Evolutionary conservation across 2,888 invertebrate genomes (phyloP).

Genomic region (Branchellion lobata): DNA sequence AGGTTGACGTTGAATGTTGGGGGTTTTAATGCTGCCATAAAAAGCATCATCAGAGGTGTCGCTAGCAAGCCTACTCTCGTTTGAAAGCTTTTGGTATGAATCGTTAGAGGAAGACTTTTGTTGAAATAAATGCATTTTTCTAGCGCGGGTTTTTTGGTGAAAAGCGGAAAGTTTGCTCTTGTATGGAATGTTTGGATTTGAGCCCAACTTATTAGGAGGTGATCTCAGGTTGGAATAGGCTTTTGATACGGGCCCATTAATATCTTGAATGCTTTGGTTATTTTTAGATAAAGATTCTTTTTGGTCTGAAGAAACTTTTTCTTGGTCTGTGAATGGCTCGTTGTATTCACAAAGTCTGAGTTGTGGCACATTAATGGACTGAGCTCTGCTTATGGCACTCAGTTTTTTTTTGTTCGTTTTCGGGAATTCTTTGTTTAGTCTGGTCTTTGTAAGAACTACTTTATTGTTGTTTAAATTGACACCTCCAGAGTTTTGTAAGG

Average conservation of each 20-base stretch:
- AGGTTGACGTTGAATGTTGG: too few species aligned
- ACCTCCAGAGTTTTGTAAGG: too few species aligned
- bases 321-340: background rate
- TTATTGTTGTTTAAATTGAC: too few species aligned
- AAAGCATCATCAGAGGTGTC: too few species aligned
- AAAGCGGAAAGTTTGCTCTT: background rate
- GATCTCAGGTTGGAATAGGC: too few species aligned
- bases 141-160: background rate
- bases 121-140: conserved; percentile 26
- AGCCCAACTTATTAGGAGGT: too few species aligned
- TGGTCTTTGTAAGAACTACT: too few species aligned
- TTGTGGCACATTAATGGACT: conserved; percentile 14
- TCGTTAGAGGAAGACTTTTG: conserved; percentile 26
- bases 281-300: background rate
- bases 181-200: background rate
- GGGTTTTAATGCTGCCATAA: too few species aligned
- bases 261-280: background rate
- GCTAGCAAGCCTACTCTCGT: background rate
- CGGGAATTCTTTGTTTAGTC: background rate
- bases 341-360: background rate
- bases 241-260: background rate
- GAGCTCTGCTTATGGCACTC: background rate
- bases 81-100: conserved; percentile 5
- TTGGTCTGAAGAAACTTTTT: background rate
- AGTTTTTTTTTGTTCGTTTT: background rate